A percentile compares a stretch with the other conserved stretches of the same genome.
These are phyloP conservation scores for Proctacanthus coquilletti DNA, from an alignment of 1,140 invertebrate genomes.

Conservation along the genomic window DNA sequence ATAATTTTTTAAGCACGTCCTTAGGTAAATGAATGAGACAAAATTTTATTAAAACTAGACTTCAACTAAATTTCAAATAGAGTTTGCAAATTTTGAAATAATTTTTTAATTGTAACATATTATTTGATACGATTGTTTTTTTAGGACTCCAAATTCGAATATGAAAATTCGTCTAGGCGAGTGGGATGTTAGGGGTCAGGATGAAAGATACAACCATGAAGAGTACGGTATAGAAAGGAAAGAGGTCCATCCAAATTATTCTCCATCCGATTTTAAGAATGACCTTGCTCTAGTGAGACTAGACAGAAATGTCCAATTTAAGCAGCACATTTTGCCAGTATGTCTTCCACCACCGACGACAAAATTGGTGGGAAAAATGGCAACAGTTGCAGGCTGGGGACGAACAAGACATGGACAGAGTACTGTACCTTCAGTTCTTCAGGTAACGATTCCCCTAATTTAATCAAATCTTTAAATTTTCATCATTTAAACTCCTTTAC, in stretches of 20 bases:
- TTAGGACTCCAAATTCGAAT: slow-evolving; percentile 57
- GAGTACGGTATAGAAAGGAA: slow-evolving; percentile 77
- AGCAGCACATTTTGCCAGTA: slow-evolving; percentile 78
- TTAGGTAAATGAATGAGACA: too few relatives aligned
- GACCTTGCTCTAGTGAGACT: slow-evolving; percentile 76
- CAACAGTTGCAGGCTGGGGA: slow-evolving; percentile 83
- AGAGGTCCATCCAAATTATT: slow-evolving; percentile 78
- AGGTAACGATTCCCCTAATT: slow-evolving; percentile 29
- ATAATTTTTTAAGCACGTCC: too few relatives aligned
- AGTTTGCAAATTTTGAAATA: too few relatives aligned
- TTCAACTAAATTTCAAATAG: too few relatives aligned
- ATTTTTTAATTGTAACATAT: too few relatives aligned
- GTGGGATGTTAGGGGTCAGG: slow-evolving; percentile 74
- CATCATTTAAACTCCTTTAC: slow-evolving; percentile 1
- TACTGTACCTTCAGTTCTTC: slow-evolving; percentile 56
- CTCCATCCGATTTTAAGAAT: slow-evolving; percentile 74
- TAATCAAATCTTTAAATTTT: not conserved
- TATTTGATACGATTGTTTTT: not conserved
- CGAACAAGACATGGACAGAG: slow-evolving; percentile 68
- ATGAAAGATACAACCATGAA: slow-evolving; percentile 69
- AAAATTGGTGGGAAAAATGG: slow-evolving; percentile 63
- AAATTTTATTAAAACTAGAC: too few relatives aligned
- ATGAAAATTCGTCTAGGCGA: slow-evolving; percentile 77
- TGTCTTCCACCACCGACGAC: slow-evolving; percentile 57
- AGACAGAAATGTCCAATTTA: slow-evolving; percentile 60